Conservation (phyloP, 2,888 invertebrate genomes). For the Salpingus planirostris region DNA sequence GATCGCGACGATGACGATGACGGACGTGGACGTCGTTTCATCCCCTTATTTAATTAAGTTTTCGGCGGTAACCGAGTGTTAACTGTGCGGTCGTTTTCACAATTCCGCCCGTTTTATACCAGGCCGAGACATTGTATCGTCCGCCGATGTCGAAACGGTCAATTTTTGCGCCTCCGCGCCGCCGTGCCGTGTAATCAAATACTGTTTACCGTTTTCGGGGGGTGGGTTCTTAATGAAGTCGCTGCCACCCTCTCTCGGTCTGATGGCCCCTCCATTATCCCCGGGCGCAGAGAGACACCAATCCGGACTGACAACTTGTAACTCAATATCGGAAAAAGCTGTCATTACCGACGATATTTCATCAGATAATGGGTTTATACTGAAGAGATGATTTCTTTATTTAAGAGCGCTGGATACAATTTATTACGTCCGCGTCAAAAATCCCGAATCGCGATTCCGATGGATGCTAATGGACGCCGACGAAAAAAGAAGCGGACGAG, state of each 20-base stretch:
- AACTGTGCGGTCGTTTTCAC: slow-evolving; percentile 5
- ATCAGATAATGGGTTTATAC: slow-evolving; percentile 19
- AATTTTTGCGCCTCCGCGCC: no score
- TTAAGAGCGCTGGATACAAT: slow-evolving; percentile 13
- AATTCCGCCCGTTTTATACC: slow-evolving; percentile 2
- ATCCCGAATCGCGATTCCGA: slow-evolving; percentile 6
- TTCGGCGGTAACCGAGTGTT: slow-evolving; percentile 3
- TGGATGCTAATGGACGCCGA: slow-evolving; percentile 11
- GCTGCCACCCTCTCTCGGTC: neutral
- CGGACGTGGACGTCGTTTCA: no score
- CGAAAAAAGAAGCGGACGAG: no score
- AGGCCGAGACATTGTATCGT: neutral
- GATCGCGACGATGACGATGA: no score
- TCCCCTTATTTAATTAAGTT: slow-evolving; percentile 6
- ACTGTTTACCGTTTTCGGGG: slow-evolving; percentile 15
- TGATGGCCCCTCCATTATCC: slow-evolving; percentile 8
- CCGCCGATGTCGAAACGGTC: neutral
- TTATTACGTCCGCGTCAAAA: slow-evolving; percentile 14
- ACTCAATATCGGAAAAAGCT: slow-evolving; percentile 26
- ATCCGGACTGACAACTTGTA: slow-evolving; percentile 22
- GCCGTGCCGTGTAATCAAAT: slow-evolving; percentile 14
- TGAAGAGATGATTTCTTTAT: slow-evolving; percentile 17
- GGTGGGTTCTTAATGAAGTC: slow-evolving; percentile 15
- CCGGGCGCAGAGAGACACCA: slow-evolving; percentile 8
- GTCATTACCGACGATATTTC: slow-evolving; percentile 22